These are phyloP conservation scores for Smittia aterrima DNA, from an alignment of 2,888 invertebrate genomes.

Conservation along the genomic window DNA sequence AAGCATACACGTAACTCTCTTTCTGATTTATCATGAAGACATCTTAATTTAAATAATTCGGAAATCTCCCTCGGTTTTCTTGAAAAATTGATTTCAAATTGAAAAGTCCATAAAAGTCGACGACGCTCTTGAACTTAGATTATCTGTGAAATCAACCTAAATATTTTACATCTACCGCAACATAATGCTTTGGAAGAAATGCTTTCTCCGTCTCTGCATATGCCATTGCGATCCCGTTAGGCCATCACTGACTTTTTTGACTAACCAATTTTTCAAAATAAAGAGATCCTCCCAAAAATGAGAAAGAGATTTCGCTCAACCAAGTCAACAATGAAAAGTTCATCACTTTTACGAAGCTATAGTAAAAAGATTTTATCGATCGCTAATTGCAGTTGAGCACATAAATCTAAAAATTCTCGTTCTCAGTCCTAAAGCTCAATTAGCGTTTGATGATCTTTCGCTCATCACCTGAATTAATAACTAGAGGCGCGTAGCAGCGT, in stretches of 20 bases:
- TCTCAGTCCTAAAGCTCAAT: conserved; percentile 13
- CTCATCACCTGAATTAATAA: conserved; percentile 12
- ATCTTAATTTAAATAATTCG: background rate
- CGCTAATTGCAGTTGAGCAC: background rate
- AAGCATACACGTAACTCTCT: background rate
- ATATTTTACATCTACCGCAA: background rate
- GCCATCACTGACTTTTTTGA: conserved; percentile 10
- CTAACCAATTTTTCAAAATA: background rate
- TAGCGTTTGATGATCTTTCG: background rate
- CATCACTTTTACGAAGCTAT: background rate
- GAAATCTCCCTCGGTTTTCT: background rate
- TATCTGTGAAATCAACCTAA: conserved; percentile 1
- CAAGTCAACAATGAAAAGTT: too few species aligned
- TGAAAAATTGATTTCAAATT: background rate
- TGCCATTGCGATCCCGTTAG: conserved; percentile 25
- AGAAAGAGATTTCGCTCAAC: background rate
- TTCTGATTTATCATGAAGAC: background rate
- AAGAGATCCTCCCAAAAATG: background rate
- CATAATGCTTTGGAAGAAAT: background rate
- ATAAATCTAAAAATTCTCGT: background rate
- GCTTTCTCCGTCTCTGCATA: conserved; percentile 13
- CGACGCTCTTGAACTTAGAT: background rate
- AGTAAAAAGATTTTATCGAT: background rate
- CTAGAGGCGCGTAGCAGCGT: background rate
- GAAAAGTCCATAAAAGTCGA: conserved; percentile 4